These are phyloP conservation scores for Orthosia incerta DNA, from an alignment of 2,888 invertebrate species.

Conservation along the genomic window DNA sequence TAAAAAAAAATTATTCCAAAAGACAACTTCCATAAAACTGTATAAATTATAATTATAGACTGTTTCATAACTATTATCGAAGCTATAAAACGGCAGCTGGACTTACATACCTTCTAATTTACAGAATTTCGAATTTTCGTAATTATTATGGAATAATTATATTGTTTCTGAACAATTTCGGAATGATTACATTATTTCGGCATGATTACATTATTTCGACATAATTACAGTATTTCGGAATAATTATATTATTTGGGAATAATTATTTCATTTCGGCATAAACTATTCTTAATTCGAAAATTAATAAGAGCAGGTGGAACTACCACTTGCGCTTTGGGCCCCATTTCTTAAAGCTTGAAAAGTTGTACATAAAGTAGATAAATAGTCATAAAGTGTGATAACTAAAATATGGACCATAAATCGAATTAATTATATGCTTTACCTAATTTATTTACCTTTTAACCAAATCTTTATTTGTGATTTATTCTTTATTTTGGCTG, in stretches of 20 bases:
- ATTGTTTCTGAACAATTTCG: not conserved
- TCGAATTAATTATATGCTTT: slow-evolving; percentile 62
- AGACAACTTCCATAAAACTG: slow-evolving; percentile 4
- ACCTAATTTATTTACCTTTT: slow-evolving; percentile 41
- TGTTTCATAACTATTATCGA: not conserved
- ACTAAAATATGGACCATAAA: slow-evolving; percentile 66
- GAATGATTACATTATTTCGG: not conserved
- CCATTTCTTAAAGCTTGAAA: slow-evolving; percentile 25
- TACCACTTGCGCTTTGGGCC: slow-evolving; percentile 13
- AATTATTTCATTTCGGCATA: not conserved
- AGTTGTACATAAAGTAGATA: slow-evolving; percentile 38
- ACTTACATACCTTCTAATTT: not conserved
- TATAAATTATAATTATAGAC: slow-evolving; percentile 5
- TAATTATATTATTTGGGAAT: not conserved
- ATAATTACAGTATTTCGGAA: not conserved
- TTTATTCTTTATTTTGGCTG: slow-evolving; percentile 34
- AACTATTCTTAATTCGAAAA: slow-evolving; percentile 13
- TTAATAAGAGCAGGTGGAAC: not conserved
- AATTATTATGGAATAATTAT: not conserved
- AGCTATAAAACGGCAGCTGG: not conserved
- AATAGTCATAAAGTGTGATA: slow-evolving; percentile 69
- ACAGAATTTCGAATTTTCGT: not conserved
- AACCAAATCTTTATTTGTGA: slow-evolving; percentile 41
- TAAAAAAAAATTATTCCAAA: not conserved
- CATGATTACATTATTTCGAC: not conserved